Evolutionary conservation across 2,113 vertebrate genomes (phyloP), one percentile per base, ranked within the genome.

Genomic region (Copsychus sechellarum): DNA sequence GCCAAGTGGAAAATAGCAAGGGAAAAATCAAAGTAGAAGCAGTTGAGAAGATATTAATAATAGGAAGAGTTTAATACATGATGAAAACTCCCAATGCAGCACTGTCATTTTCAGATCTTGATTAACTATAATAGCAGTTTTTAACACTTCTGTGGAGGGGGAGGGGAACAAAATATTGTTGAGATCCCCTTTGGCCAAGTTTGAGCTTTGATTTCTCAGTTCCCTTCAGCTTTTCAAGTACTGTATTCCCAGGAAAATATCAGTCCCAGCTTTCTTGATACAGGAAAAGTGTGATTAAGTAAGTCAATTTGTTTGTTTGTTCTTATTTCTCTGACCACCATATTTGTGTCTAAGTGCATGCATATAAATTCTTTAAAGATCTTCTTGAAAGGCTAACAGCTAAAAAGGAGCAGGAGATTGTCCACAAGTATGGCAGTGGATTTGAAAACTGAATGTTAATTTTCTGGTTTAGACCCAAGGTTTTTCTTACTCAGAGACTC

Each of bases 261-360:
- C 14, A 85, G 62, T 70, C 16, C 1, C 0, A 24, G 13, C 64
- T 78, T 51, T 10, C 8, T 54, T 24, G 6, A n/a, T n/a, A 51
- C 11, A 43, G 8, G 4, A 78, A 61, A 20, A 42, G 3, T 73
- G 8, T 34, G 47, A 67, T 42, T 47, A 65, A 86, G 5, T 7
- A 50, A 38, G 5, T 8, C 11, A 1, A 1, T 50, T 8, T 58
- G 0, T 47, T 70, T 23, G 1, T 23, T 61, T 1, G 0, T 51
- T 24, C 28, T 36, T 66, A 28, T 73, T 80, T 66, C 15, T 84
- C 6, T 70, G 10, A 48, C 9, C 2, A 33, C 2, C 1, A 17
- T 38, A 25, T 21, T 72, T 38, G 1, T 1, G 0, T 50, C 31
- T 42, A 12, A 73, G 24, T 6, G 10, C 14, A 9, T 16, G 5